A percentile compares a stretch with the other conserved stretches of the same genome.
Conservation (phyloP, 2,797 vertebrate genomes). For the Gambelia wislizenii region DNA sequence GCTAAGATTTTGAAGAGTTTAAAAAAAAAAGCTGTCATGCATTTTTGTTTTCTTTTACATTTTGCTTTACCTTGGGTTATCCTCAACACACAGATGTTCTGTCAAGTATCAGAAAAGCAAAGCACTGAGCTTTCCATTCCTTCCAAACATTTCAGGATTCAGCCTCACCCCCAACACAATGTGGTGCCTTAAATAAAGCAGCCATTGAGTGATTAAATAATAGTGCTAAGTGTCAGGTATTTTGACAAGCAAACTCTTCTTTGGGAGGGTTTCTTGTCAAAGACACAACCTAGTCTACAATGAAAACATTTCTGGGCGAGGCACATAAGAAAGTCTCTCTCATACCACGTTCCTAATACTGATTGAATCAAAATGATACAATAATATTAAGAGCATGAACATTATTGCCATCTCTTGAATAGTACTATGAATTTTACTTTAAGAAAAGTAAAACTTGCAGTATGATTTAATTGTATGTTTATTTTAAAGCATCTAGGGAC, state of each 20-base stretch:
- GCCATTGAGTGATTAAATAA: conserved; percentile 61
- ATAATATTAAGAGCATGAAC: conserved; percentile 64
- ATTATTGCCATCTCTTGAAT: conserved; percentile 63
- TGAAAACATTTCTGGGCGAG: conserved; percentile 73
- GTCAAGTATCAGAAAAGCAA: conserved; percentile 22
- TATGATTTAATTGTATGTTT: conserved; percentile 25
- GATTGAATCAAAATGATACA: conserved; percentile 44
- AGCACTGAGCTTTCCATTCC: conserved; percentile 31
- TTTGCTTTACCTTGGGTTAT: conserved; percentile 25
- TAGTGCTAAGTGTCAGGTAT: conserved; percentile 64
- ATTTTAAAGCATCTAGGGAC: conserved; percentile 32
- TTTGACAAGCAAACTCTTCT: conserved; percentile 69
- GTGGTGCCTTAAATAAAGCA: not conserved
- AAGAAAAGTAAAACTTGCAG: conserved; percentile 39
- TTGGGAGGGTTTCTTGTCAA: conserved; percentile 68
- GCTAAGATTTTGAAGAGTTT: conserved; percentile 48
- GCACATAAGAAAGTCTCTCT: conserved; percentile 70
- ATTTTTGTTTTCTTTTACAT: not conserved
- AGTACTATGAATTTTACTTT: conserved; percentile 60
- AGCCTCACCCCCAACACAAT: not conserved
- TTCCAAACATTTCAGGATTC: conserved; percentile 42
- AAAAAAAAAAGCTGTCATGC: conserved; percentile 62
- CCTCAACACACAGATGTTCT: conserved; percentile 27
- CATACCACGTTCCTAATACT: conserved; percentile 56
- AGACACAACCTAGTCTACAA: conserved; percentile 69